These are phyloP conservation scores for Trissolcus japonicus DNA, from an alignment of 2,888 invertebrate species.

Conservation along the genomic window DNA sequence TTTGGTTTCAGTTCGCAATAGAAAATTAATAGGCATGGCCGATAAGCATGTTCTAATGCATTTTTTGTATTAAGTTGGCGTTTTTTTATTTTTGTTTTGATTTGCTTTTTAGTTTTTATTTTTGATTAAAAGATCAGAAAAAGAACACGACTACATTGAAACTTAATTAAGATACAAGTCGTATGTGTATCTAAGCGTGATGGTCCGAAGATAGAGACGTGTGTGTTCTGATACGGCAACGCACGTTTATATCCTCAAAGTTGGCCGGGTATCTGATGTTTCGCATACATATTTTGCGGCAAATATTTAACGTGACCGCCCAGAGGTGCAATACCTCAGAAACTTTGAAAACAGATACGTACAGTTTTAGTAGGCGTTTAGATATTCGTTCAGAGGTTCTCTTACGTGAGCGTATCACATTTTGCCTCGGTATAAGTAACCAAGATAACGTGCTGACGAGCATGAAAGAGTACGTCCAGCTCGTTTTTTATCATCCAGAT, in stretches of 20 bases:
- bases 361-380: constrained; percentile 52
- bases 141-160: neutral
- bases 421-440: constrained; percentile 18
- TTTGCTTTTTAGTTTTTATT: constrained; percentile 36
- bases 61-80: constrained; percentile 62
- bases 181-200: constrained; percentile 63
- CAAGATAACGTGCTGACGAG: constrained; percentile 22
- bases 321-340: constrained; percentile 59
- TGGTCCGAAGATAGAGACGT: constrained; percentile 59
- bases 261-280: constrained; percentile 41
- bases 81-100: neutral
- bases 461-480: neutral
- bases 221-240: constrained; percentile 42
- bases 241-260: constrained; percentile 34
- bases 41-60: constrained; percentile 55
- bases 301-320: constrained; percentile 62
- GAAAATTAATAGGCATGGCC: neutral
- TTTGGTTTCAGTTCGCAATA: constrained; percentile 37
- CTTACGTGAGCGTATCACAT: constrained; percentile 43
- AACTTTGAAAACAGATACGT: constrained; percentile 60
- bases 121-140: constrained; percentile 34
- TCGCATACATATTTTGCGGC: constrained; percentile 58
- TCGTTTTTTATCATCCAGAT: neutral
- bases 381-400: constrained; percentile 31
- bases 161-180: constrained; percentile 62